Percentiles rank a stretch among this genome's conserved stretches.
Evolutionary conservation across 2,113 vertebrate genomes (phyloP).

Genomic region (Gymnogyps californianus): DNA sequence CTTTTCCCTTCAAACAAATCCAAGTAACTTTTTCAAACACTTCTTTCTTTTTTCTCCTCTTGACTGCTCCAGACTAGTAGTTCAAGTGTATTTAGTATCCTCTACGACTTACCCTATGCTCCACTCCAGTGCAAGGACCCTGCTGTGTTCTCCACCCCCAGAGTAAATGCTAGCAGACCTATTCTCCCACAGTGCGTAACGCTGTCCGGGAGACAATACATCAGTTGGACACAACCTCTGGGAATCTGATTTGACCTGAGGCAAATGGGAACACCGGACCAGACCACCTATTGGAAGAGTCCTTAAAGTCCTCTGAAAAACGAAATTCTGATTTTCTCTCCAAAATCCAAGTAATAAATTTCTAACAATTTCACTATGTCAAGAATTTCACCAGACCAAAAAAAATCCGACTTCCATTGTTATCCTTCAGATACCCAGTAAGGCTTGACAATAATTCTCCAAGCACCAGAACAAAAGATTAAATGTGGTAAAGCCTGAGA

Average conservation of each 20-base stretch:
- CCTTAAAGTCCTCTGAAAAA: not conserved
- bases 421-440: not conserved
- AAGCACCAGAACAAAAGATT: not conserved
- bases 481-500: not conserved
- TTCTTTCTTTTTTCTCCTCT: rapidly evolving
- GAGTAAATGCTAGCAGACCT: not conserved
- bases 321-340: not conserved
- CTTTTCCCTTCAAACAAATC: not conserved
- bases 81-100: not conserved
- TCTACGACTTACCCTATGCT: not conserved
- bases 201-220: not conserved
- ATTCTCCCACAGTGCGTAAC: not conserved
- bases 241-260: not conserved
- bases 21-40: not conserved
- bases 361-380: not conserved
- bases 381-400: not conserved
- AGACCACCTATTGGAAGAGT: not conserved
- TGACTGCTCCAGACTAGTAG: not conserved
- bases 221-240: not conserved
- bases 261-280: not conserved
- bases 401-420: not conserved
- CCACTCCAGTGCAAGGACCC: not conserved
- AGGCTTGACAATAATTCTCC: not conserved
- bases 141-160: not conserved
- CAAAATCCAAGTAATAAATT: not conserved